phyloP scores from a whole-genome alignment of 2,888 invertebrate species.

The Eubasilissa splendida region DNA sequence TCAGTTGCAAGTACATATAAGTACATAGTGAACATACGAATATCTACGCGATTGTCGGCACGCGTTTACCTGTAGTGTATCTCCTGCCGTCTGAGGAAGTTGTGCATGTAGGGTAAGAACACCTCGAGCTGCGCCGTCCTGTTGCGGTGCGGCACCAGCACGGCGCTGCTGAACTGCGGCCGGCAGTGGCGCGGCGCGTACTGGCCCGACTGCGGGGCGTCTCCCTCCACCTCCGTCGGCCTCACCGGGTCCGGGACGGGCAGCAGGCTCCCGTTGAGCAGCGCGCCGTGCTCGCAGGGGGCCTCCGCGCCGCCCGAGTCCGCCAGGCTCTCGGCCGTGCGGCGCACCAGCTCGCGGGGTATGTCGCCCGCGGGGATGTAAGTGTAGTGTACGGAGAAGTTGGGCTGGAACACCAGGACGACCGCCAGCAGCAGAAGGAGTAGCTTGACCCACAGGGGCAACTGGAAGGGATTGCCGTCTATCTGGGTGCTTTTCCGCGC shows the following conservation, averaged over 20 bases:
- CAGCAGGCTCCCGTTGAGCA: slow-evolving; percentile 19
- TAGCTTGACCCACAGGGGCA: slow-evolving; percentile 26
- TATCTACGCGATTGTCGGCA: too few species aligned
- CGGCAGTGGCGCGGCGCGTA: slow-evolving; percentile 65
- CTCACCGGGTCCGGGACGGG: neutral
- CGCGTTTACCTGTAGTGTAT: slow-evolving; percentile 80
- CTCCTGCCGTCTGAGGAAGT: slow-evolving; percentile 85
- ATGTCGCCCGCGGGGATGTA: slow-evolving; percentile 62
- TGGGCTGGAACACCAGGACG: slow-evolving; percentile 66
- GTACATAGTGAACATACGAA: too few species aligned
- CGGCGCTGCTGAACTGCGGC: slow-evolving; percentile 78
- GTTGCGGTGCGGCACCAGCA: slow-evolving; percentile 86
- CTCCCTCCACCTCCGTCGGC: neutral
- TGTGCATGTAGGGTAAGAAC: slow-evolving; percentile 90
- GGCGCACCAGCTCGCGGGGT: slow-evolving; percentile 59
- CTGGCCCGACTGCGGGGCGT: slow-evolving; percentile 41
- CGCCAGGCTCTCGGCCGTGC: neutral
- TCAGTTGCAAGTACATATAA: too few species aligned
- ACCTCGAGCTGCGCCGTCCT: slow-evolving; percentile 82
- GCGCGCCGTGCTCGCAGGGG: slow-evolving; percentile 65
- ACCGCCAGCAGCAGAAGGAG: slow-evolving; percentile 5
- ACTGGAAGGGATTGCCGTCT: neutral
- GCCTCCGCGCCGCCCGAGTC: slow-evolving; percentile 64
- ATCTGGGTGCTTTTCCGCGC: neutral
- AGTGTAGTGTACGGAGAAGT: slow-evolving; percentile 70